Base-by-base conservation (phyloP, 2,797 vertebrate species). In the Dicrostonyx torquatus region DNA sequence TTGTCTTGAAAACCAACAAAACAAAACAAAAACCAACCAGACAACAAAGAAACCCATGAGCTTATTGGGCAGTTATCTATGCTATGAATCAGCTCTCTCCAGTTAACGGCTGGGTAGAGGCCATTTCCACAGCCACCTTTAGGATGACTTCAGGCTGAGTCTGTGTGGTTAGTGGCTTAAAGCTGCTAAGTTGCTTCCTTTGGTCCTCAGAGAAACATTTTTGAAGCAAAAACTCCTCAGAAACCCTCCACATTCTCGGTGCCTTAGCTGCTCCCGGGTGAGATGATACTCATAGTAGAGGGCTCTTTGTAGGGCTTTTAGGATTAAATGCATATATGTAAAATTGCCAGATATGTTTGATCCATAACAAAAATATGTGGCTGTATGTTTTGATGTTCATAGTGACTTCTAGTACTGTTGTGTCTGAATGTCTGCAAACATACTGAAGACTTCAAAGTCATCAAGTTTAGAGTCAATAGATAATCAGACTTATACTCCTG, bases 281-380 rank as follows among this genome's bases (percentile, higher is more conserved):
- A 95, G 60, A 70, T n/a, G 55, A 15, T 10, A 80, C n/a, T 73
- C 86, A 55, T 22, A 68, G 75, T 50, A 78, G 26, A 55, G 26
- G 60, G 15, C 14, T n/a, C 29, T 2, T 87, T 77, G 20, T 45
- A 72, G 31, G 5, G 20, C 9, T 37, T 72, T 60, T 26, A 86
- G 37, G 68, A 89, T 78, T 77, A 88, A 80, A 29, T 85, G 18
- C 29, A 6, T 72, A 31, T 18, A 66, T 82, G 55, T 82, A 83
- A 94, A 92, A 62, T 43, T 82, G 60, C 86, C 66, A 87, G 24
- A 94, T 64, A 50, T 73, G 4, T 73, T 72, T 95, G 72, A 29
- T 80, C 11, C 2, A 14, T 90, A 73, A 82, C 58, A 45, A 58
- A 92, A 60, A 50, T 90, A 64, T 43, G 45, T 60, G 29, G 55